Percentiles rank a stretch among this genome's conserved stretches.
phyloP scores from a whole-genome alignment of 2,888 invertebrate species.

The Amphipyra tragopoginis region DNA sequence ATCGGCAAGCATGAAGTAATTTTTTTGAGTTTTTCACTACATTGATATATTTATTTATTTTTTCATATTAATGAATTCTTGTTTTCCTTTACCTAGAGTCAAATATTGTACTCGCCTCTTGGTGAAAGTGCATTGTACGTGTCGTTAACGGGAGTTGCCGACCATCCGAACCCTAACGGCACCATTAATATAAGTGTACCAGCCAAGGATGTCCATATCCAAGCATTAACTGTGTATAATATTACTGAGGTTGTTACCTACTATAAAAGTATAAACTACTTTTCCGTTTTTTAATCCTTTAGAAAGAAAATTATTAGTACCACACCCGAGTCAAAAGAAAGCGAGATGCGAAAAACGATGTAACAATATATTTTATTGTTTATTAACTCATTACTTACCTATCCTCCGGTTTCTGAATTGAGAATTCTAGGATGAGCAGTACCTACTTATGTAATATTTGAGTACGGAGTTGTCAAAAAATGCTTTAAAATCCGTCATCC shows the following conservation, averaged over 20 bases:
- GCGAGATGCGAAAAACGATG: no score
- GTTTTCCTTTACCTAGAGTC: conserved; percentile 64
- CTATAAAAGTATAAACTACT: neutral
- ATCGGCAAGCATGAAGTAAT: conserved; percentile 82
- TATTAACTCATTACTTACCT: no score
- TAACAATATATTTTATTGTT: no score
- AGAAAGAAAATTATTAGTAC: neutral
- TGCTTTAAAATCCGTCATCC: no score
- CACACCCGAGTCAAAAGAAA: no score
- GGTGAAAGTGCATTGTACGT: conserved; percentile 81
- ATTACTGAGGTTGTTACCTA: conserved; percentile 80
- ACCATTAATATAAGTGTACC: conserved; percentile 70
- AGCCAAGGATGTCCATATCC: conserved; percentile 75
- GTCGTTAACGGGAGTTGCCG: conserved; percentile 70
- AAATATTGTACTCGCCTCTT: conserved; percentile 81
- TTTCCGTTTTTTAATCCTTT: neutral
- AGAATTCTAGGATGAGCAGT: no score
- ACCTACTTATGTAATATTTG: no score
- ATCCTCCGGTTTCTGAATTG: no score
- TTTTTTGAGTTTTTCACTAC: neutral
- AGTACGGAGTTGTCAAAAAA: no score
- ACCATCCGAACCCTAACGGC: conserved; percentile 80
- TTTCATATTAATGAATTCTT: conserved; percentile 7
- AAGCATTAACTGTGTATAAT: conserved; percentile 78
- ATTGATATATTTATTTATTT: neutral